A percentile compares a stretch with the other conserved stretches of the same genome.
Conservation (phyloP, 2,888 invertebrate genomes). For the Limnephilus auricula region DNA sequence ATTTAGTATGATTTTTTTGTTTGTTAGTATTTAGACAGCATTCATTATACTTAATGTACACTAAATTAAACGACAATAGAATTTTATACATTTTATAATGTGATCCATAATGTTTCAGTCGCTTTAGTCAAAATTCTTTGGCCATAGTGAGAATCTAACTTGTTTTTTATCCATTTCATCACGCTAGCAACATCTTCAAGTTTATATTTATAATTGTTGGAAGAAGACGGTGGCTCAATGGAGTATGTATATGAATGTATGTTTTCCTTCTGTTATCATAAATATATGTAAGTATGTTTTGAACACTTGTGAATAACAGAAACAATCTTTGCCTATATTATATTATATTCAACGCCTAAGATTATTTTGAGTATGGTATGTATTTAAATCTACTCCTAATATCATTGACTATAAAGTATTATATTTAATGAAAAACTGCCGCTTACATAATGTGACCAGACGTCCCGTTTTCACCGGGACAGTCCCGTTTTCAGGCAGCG, state of each 20-base stretch:
- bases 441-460: too few relatives aligned
- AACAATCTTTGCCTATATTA: not conserved
- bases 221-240: not conserved
- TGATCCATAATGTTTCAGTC: not conserved
- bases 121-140: not conserved
- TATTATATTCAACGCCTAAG: too few relatives aligned
- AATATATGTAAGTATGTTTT: not conserved
- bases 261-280: not conserved
- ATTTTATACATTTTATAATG: not conserved
- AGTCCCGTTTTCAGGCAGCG: too few relatives aligned
- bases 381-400: too few relatives aligned
- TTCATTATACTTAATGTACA: not conserved
- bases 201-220: not conserved
- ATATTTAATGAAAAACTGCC: too few relatives aligned
- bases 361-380: too few relatives aligned
- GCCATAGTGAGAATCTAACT: not conserved
- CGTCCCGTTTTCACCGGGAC: too few relatives aligned
- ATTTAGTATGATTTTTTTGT: not conserved
- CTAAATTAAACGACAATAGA: not conserved
- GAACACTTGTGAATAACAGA: not conserved
- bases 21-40: not conserved
- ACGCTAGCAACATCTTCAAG: not conserved
- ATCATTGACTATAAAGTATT: too few relatives aligned
- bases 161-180: not conserved
- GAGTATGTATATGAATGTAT: not conserved